Base-by-base conservation (phyloP, 2,797 vertebrate species). In the Channallabes apus region DNA sequence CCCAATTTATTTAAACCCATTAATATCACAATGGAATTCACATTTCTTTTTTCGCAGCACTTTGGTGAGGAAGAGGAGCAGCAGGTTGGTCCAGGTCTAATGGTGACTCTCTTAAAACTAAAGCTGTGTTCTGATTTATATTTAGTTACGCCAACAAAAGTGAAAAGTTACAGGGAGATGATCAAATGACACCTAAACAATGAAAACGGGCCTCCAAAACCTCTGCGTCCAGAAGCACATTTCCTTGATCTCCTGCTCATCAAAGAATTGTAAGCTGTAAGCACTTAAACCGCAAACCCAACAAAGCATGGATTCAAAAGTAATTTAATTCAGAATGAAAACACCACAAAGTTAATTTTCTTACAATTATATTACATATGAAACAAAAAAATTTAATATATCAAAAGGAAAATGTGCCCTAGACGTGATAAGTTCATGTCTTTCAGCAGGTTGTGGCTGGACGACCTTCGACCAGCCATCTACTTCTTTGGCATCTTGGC, bases 401-500 rank as follows among this genome's bases (percentile, higher is more conserved):
- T 38, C 38, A 38, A 38, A 38, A 38, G 38, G 38, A 38, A 38
- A 68, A 51, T 12, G 38, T 65, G 78, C 77, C 29, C 95, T 92
- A 97, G 84, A 94, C 94, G 0, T 95, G 95, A 1, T 95, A 95
- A 0, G 94, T 20, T 87, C 87, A 46, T 46, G 0, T 90, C 90
- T 0, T 85, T 78, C 0, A 91, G 82, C 1, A 79, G 27, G 0
- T 18, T 80, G 5, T 91, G 87, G 0, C 91, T 90, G 3, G 88
- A 80, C 0, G 90, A 91, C 82, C 90, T 92, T 0, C 89, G 92
- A 0, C 93, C 93, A 0, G 86, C 91, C 93, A 92, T 85, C 2
- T 93, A 89, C 0, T 82, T 83, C 58, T 91, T 95, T 0, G 96
- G 90, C 0, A 93, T 93, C 69, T 96, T 95, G 0, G 96, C 94